Base-by-base conservation (phyloP, 2,113 vertebrate genomes). In the Chaenocephalus aceratus region DNA sequence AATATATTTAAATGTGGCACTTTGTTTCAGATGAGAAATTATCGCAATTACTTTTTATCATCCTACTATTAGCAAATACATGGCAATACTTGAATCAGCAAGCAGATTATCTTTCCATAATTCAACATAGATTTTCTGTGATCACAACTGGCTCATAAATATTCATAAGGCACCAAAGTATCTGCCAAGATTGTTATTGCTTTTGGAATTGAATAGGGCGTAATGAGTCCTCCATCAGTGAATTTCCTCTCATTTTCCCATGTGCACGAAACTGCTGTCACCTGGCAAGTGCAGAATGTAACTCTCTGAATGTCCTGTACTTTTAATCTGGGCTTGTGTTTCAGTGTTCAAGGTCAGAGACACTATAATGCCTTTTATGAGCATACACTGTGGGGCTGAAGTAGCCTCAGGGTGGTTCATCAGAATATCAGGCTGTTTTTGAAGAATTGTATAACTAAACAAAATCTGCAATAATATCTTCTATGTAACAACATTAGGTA, bases 91-190 rank as follows among this genome's bases (percentile, higher is more conserved):
- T 92, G 83, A 87, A 91, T 91, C 79, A 83, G 85, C 82, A 83
- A 65, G 84, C 52, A 84, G 80, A 89, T 91, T 83, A 90, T 85
- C 86, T 84, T 82, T 45, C 77, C 59, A 75, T 84, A 76, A 90
- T 90, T 88, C 75, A 86, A 88, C 84, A 81, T 79, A 86, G 77
- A 86, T 87, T 91, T 83, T 83, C 83, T 82, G 54, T 82, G 79
- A 92, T 90, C 81, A 82, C 83, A 88, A 89, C 74, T 65, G 80
- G 48, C 75, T 87, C 69, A 88, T 92, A 76, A 91, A 93, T 93
- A 93, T 93, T 91, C 84, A 93, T 86, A 66, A 85, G 56, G 54
- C 62, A 48, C 56, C 66, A 72, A 88, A 88, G 74, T 85, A 82
- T 84, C 89, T 84, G 83, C 77, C 79, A 84, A 78, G 73, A 81